Conservation (phyloP, 2,888 invertebrate genomes). For the Diaphora mendica region DNA sequence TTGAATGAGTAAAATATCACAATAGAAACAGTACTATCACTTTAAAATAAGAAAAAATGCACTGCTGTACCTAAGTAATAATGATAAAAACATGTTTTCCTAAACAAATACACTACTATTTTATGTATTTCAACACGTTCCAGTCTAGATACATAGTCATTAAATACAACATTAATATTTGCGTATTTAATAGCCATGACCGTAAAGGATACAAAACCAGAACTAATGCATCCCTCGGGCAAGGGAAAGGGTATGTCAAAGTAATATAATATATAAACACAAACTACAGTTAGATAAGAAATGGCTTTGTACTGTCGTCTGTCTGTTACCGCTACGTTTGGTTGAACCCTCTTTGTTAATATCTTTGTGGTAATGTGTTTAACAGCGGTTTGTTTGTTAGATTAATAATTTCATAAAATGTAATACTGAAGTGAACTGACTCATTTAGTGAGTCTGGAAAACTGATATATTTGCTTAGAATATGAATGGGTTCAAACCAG, state of each 20-base stretch:
- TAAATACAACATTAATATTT: neutral
- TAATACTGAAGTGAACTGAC: neutral
- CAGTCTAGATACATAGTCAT: neutral
- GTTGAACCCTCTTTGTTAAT: conserved; percentile 6
- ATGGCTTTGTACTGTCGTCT: conserved; percentile 6
- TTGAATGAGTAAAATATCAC: no score
- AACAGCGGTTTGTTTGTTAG: neutral
- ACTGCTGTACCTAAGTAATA: no score
- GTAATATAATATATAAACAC: conserved; percentile 7
- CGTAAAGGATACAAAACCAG: neutral
- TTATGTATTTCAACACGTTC: neutral
- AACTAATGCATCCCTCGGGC: neutral
- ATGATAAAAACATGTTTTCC: neutral
- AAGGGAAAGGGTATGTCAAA: conserved; percentile 1
- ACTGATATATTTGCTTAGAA: no score
- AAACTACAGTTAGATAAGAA: conserved; percentile 8
- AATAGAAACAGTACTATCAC: no score
- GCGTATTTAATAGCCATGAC: neutral
- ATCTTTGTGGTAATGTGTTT: neutral
- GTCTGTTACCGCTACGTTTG: conserved; percentile 3
- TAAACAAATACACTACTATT: neutral
- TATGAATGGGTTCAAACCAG: no score
- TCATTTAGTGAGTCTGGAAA: no score
- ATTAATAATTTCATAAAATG: neutral
- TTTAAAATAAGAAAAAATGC: no score